Evolutionary conservation across 1,140 invertebrate genomes (phyloP).

Genomic region (Lamellibrachia luymesi): DNA sequence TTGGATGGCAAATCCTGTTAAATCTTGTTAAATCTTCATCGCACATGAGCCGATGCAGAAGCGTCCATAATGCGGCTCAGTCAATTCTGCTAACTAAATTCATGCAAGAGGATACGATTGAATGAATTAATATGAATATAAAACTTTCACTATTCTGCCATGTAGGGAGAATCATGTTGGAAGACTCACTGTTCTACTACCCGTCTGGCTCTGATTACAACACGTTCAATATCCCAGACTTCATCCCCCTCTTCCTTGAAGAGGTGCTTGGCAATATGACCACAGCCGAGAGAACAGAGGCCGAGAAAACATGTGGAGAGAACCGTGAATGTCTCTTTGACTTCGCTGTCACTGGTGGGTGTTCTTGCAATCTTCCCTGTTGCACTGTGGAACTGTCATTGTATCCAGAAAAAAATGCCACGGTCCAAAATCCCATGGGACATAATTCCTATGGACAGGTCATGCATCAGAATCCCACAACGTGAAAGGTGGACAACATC

Average conservation of each 20-base stretch:
- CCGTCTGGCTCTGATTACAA: background rate
- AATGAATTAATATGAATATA: background rate
- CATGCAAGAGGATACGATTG: too few relatives aligned
- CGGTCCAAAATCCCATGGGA: background rate
- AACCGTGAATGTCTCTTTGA: background rate
- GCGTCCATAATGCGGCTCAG: too few relatives aligned
- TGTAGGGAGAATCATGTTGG: background rate
- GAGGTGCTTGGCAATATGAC: background rate
- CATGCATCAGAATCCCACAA: background rate
- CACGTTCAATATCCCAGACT: background rate
- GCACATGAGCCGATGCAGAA: too few relatives aligned
- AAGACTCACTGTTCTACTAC: background rate
- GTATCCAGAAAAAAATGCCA: background rate
- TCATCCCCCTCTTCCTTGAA: background rate
- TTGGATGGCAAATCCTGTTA: too few relatives aligned
- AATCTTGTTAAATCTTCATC: too few relatives aligned
- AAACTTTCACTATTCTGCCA: background rate
- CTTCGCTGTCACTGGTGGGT: background rate
- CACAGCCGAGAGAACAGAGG: background rate
- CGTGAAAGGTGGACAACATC: too few relatives aligned
- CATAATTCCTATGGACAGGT: background rate
- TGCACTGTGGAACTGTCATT: background rate
- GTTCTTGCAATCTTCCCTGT: background rate
- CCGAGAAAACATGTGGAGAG: background rate
- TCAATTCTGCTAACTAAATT: too few relatives aligned